Percentiles rank a stretch among this genome's conserved stretches.
Conservation (phyloP, 2,888 invertebrate species). For the Gastrophysa polygoni region DNA sequence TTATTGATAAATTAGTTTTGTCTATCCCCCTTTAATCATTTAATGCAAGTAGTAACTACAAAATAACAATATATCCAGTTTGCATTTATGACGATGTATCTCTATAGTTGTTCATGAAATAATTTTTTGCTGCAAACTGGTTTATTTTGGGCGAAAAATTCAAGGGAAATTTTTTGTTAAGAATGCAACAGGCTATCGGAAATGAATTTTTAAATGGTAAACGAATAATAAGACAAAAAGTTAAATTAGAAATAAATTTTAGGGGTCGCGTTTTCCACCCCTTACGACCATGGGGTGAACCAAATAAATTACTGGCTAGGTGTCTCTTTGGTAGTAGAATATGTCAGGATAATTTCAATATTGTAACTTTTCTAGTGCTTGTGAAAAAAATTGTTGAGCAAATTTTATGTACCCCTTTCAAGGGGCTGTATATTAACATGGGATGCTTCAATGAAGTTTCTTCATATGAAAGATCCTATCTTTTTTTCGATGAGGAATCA, state of each 20-base stretch:
- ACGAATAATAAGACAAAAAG: conserved; percentile 12
- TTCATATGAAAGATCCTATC: background rate
- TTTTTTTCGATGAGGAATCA: background rate
- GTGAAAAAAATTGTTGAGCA: background rate
- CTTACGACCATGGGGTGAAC: background rate
- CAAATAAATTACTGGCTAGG: conserved; percentile 1
- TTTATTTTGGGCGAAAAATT: conserved; percentile 1
- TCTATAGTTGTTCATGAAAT: conserved; percentile 20
- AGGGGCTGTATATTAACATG: background rate
- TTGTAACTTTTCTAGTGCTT: background rate
- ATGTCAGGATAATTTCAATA: background rate
- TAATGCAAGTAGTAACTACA: too few relatives aligned
- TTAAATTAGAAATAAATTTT: background rate
- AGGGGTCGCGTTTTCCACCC: background rate
- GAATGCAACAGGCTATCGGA: conserved; percentile 29
- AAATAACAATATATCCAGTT: too few relatives aligned
- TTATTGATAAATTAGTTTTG: too few relatives aligned
- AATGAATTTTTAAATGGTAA: conserved; percentile 28
- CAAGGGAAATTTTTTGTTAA: conserved; percentile 26
- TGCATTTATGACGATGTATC: conserved; percentile 20
- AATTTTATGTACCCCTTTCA: background rate
- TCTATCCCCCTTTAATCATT: too few relatives aligned
- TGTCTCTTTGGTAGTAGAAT: background rate
- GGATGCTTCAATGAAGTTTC: background rate
- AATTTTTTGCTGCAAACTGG: conserved; percentile 13